These are phyloP conservation scores for Calephelis virginiensis DNA, from an alignment of 1,140 invertebrate genomes.

Conservation along the genomic window DNA sequence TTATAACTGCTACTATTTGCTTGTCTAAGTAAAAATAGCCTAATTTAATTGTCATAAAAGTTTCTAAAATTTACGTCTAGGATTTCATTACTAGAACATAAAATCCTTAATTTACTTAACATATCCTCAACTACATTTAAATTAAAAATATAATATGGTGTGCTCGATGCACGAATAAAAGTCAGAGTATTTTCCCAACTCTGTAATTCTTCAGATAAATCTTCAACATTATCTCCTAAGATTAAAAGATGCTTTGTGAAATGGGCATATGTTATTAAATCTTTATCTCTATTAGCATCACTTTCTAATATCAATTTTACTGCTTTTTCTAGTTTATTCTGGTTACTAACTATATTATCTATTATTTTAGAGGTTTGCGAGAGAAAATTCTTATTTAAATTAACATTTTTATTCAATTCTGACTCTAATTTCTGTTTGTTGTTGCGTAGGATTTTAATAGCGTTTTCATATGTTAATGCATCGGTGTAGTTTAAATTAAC, in stretches of 20 bases:
- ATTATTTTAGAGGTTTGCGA: background rate
- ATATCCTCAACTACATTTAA: constrained; percentile 24
- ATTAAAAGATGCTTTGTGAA: constrained; percentile 33
- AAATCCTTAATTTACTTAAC: constrained; percentile 27
- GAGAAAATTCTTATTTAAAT: background rate
- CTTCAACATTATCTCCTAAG: constrained; percentile 34
- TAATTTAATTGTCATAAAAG: constrained; percentile 30
- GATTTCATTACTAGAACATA: background rate
- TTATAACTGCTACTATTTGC: constrained; percentile 25
- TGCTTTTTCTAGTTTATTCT: background rate
- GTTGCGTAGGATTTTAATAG: background rate
- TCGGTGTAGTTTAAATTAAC: constrained; percentile 22
- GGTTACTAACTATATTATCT: background rate
- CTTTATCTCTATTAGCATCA: constrained; percentile 12
- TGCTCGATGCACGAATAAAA: constrained; percentile 33
- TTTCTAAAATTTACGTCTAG: constrained; percentile 4
- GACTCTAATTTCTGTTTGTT: constrained; percentile 24
- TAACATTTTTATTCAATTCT: constrained; percentile 19
- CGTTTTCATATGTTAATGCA: constrained; percentile 21
- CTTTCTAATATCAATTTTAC: background rate
- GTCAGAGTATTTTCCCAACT: constrained; percentile 35
- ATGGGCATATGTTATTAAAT: constrained; percentile 32
- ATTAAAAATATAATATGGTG: constrained; percentile 32
- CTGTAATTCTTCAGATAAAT: constrained; percentile 25
- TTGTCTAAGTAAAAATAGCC: constrained; percentile 29